Conservation (phyloP, 2,888 invertebrate genomes). For the Capitulum mitella region DNA sequence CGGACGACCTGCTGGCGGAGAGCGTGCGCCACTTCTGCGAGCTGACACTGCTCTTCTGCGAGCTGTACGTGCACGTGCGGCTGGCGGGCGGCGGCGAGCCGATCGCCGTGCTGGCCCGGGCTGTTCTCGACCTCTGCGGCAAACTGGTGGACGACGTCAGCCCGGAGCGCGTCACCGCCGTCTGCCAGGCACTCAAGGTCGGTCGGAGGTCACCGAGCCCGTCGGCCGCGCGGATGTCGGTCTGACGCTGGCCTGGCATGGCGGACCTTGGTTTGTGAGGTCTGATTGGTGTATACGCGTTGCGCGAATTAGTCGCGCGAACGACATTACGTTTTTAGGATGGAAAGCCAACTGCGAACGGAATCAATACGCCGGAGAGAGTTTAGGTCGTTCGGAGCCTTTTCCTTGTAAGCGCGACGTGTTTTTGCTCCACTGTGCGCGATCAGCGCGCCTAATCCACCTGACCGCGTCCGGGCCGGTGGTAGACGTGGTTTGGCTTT, state of each 20-base stretch:
- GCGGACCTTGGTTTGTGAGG: too few relatives aligned
- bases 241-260: background rate
- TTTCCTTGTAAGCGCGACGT: too few relatives aligned
- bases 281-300: too few relatives aligned
- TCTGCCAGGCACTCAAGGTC: background rate
- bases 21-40: background rate
- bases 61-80: constrained; percentile 14
- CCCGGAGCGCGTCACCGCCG: background rate
- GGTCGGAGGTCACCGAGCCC: background rate
- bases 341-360: too few relatives aligned
- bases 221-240: background rate
- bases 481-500: too few relatives aligned
- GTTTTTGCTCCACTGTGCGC: too few relatives aligned
- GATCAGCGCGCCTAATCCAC: too few relatives aligned
- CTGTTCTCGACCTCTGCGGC: constrained; percentile 1
- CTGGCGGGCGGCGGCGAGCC: background rate
- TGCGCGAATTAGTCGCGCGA: too few relatives aligned
- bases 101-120: background rate
- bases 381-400: too few relatives aligned
- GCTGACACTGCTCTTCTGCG: constrained; percentile 13
- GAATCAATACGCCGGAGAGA: too few relatives aligned
- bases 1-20: background rate
- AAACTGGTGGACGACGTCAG: background rate
- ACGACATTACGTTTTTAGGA: too few relatives aligned
- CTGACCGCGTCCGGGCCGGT: too few relatives aligned